These are phyloP conservation scores for Phyllotreta striolata DNA, from an alignment of 2,888 invertebrate species.

Conservation along the genomic window DNA sequence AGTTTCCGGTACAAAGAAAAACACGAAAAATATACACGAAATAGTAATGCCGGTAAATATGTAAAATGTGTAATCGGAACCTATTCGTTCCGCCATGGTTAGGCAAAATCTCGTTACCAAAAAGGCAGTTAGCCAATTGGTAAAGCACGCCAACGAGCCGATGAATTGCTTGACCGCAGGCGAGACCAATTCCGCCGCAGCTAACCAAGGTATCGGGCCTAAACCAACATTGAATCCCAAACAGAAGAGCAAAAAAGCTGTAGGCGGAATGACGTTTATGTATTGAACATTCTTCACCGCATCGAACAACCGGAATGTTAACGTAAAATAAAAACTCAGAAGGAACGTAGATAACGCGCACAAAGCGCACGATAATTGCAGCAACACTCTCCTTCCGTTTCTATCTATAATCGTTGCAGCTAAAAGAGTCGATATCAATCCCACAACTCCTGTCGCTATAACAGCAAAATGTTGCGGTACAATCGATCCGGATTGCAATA, in stretches of 20 bases:
- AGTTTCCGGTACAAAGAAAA: slow-evolving; percentile 66
- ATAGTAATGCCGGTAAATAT: slow-evolving; percentile 72
- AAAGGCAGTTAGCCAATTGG: slow-evolving; percentile 80
- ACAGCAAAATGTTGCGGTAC: slow-evolving; percentile 9
- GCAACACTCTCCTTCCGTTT: slow-evolving; percentile 19
- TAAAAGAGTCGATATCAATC: slow-evolving; percentile 8
- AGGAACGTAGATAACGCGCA: slow-evolving; percentile 66
- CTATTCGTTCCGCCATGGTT: slow-evolving; percentile 64
- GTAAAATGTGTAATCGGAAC: slow-evolving; percentile 73
- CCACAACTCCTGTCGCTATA: slow-evolving; percentile 15
- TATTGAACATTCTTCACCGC: slow-evolving; percentile 41
- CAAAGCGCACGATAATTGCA: slow-evolving; percentile 3
- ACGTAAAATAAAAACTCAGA: slow-evolving; percentile 40
- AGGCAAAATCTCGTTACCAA: slow-evolving; percentile 75
- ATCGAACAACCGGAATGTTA: slow-evolving; percentile 44
- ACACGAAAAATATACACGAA: slow-evolving; percentile 71
- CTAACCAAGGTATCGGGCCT: slow-evolving; percentile 86
- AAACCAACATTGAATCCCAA: slow-evolving; percentile 81
- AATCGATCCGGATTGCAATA: slow-evolving; percentile 7
- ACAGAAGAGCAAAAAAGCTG: slow-evolving; percentile 75
- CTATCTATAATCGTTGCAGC: slow-evolving; percentile 13
- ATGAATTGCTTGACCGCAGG: slow-evolving; percentile 78
- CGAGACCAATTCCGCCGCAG: slow-evolving; percentile 78
- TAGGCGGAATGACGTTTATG: slow-evolving; percentile 72
- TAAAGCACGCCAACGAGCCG: slow-evolving; percentile 75